These are phyloP conservation scores for Hirudo medicinalis DNA, from an alignment of 1,140 invertebrate genomes.

Conservation along the genomic window DNA sequence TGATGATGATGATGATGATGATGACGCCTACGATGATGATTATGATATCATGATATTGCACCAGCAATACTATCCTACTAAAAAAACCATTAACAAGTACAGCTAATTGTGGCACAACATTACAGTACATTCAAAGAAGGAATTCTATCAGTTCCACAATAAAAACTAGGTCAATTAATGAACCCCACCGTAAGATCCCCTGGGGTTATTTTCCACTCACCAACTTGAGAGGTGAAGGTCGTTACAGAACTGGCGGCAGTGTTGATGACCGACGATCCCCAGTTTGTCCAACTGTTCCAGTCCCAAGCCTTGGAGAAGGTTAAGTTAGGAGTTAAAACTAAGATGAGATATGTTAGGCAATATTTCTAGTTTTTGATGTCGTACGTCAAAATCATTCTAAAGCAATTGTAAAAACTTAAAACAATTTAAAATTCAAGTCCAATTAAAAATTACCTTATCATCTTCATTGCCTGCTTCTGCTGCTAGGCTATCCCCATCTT, in stretches of 20 bases:
- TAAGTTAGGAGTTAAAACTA: neutral
- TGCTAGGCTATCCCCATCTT: no score
- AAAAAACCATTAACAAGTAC: no score
- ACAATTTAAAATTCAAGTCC: neutral
- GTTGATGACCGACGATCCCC: constrained; percentile 56
- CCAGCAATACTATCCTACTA: no score
- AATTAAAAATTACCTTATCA: no score
- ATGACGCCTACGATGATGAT: no score
- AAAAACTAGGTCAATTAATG: neutral
- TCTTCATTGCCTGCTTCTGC: no score
- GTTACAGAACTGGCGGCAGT: constrained; percentile 58
- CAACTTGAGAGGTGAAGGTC: constrained; percentile 61
- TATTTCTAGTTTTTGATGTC: neutral
- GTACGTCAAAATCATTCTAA: neutral
- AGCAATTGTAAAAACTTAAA: neutral
- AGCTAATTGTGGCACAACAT: no score
- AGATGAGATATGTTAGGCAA: no score
- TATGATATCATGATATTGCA: neutral
- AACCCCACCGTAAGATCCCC: neutral
- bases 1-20: constrained; percentile 24
- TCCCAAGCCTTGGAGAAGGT: constrained; percentile 1
- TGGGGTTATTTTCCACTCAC: constrained; percentile 29
- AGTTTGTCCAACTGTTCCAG: constrained; percentile 31
- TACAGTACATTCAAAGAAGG: no score
- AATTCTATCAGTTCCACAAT: neutral